Percentiles rank a stretch among this genome's conserved stretches.
These are phyloP conservation scores for Neotoxoptera formosana DNA, from an alignment of 1,140 invertebrate species.

Conservation along the genomic window DNA sequence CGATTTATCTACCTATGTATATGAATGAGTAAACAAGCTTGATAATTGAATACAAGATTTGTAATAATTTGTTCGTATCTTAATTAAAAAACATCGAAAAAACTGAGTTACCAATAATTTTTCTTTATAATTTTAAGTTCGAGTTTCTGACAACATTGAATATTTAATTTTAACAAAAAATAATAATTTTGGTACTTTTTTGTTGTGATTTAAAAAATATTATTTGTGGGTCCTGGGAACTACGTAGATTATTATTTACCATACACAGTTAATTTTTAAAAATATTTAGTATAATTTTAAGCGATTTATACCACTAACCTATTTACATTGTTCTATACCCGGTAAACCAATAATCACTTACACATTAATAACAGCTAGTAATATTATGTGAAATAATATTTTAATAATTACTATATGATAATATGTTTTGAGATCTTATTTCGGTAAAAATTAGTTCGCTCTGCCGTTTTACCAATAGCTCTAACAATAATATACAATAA, in stretches of 20 bases:
- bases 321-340: no score
- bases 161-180: no score
- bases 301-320: no score
- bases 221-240: no score
- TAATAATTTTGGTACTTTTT: no score
- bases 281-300: no score
- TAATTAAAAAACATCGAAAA: background rate
- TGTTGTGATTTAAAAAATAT: no score
- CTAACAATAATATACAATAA: background rate
- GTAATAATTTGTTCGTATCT: background rate
- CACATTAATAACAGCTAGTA: background rate
- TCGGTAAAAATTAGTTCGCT: background rate
- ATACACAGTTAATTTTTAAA: no score
- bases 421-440: background rate
- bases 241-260: no score
- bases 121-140: no score
- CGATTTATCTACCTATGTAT: background rate
- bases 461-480: background rate
- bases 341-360: no score
- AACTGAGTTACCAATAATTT: background rate
- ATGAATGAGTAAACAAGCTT: background rate
- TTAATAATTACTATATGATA: background rate
- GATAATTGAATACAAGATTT: background rate
- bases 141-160: no score
- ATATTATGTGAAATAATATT: background rate